Conservation (phyloP, 92 coral and sea anemone genomes). For the Porites evermanni region DNA sequence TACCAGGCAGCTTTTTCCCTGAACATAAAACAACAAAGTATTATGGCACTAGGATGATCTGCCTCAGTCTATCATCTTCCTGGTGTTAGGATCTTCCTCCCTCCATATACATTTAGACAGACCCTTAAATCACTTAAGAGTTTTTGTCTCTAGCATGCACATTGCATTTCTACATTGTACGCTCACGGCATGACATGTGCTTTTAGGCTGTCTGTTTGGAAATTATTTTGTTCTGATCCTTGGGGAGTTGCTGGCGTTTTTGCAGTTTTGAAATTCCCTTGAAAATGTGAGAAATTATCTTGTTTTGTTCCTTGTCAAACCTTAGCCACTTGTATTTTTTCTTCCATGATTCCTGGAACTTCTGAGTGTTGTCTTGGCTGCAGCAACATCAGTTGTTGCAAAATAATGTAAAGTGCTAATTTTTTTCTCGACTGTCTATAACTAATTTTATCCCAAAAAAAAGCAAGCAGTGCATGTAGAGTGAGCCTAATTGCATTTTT, state of each 20-base stretch:
- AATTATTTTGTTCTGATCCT: constrained; percentile 36
- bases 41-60: too few species aligned
- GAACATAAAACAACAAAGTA: too few species aligned
- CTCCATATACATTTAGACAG: too few species aligned
- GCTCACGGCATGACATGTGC: constrained; percentile 33
- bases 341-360: constrained; percentile 29
- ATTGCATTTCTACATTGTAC: constrained; percentile 5
- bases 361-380: background rate
- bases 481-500: too few species aligned
- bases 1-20: too few species aligned
- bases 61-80: too few species aligned
- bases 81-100: too few species aligned
- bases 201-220: constrained; percentile 37
- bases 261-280: constrained; percentile 40
- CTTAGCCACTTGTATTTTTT: constrained; percentile 38
- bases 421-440: too few species aligned
- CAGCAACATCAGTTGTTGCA: background rate
- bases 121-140: background rate
- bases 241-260: constrained; percentile 40
- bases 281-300: constrained; percentile 34
- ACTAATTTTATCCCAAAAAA: too few species aligned
- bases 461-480: too few species aligned
- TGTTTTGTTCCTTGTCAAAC: constrained; percentile 33
- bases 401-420: too few species aligned
- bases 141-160: constrained; percentile 42